Base-by-base conservation (phyloP, 2,113 vertebrate genomes). In the Peromyscus californicus region DNA sequence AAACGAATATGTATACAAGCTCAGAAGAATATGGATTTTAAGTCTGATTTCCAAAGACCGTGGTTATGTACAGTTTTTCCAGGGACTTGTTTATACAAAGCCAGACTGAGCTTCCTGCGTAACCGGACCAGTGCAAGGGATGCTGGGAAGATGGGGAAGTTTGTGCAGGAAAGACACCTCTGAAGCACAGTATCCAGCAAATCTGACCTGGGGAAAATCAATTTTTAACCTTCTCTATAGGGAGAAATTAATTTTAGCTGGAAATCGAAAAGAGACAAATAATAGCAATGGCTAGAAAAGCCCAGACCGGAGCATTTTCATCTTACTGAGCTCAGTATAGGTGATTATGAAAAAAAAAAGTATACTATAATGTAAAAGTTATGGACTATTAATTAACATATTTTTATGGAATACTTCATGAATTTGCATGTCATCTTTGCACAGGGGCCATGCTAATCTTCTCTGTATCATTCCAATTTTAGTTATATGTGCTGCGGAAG, bases 31-130 rank as follows among this genome's bases (percentile, higher is more conserved):
- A 19, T 33, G 15, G 39, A 75, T 89, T 84, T 88, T 80, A 91
- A 78, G 39, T 94, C 76, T 82, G 36, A 86, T 95, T 95, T 72
- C 74, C 65, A 80, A 89, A 91, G 78, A 80, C 86, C 80, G 45
- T 65, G 59, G 89, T 48, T 75, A 67, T n/a, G 83, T 11, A 75
- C 15, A 72, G 33, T 9, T 67, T 92, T 90, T 79, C 63, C 57
- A 82, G 75, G 17, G 63, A 93, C 1, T 26, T 21, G 54, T 45
- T 31, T 51, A 61, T 39, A 78, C 24, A 79, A 94, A 94, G 86
- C n/a, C 72, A 45, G 26, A 24, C 31, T 85, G 29, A 24, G 19
- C 13, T 93, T 79, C 51, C 69, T 93, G 51, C 54, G 83, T 39
- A 82, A 74, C 15, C 19, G 45, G 1, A 89, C 59, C 21, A 48